These are phyloP conservation scores for Pollenia angustigena DNA, from an alignment of 2,888 invertebrate genomes.

Conservation along the genomic window DNA sequence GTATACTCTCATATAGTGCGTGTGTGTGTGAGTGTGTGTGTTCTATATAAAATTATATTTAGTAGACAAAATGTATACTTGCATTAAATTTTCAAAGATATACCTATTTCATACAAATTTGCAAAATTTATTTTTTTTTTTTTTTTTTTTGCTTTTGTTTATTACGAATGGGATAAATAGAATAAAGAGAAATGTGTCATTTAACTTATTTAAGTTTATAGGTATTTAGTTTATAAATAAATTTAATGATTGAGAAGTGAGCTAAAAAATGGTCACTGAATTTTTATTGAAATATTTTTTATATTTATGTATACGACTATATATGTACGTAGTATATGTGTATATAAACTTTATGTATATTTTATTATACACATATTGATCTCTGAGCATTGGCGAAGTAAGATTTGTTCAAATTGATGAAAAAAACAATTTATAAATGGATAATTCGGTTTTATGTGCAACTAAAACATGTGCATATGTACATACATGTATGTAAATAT, in stretches of 20 bases:
- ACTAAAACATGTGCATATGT: not conserved
- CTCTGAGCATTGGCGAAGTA: too few relatives aligned
- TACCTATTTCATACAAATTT: constrained; percentile 15
- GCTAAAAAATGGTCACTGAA: not conserved
- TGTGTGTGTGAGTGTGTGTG: constrained; percentile 27
- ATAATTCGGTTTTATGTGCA: too few relatives aligned
- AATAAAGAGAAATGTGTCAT: not conserved
- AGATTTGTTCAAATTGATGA: too few relatives aligned
- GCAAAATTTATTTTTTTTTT: not conserved
- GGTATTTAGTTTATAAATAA: constrained; percentile 1
- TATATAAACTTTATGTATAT: too few relatives aligned
- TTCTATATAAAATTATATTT: constrained; percentile 51
- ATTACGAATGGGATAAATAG: not conserved
- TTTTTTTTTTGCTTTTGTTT: constrained; percentile 3
- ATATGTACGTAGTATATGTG: too few relatives aligned
- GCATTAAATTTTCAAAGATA: constrained; percentile 30
- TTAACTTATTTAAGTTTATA: constrained; percentile 11
- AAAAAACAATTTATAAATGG: too few relatives aligned
- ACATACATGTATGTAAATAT: not conserved
- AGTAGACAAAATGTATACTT: constrained; percentile 71
- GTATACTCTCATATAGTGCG: not conserved
- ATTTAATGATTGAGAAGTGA: not conserved
- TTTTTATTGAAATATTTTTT: too few relatives aligned
- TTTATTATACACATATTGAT: too few relatives aligned
- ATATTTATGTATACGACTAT: too few relatives aligned